Conservation (phyloP, 2,113 vertebrate species). For the Larimichthys crocea region DNA sequence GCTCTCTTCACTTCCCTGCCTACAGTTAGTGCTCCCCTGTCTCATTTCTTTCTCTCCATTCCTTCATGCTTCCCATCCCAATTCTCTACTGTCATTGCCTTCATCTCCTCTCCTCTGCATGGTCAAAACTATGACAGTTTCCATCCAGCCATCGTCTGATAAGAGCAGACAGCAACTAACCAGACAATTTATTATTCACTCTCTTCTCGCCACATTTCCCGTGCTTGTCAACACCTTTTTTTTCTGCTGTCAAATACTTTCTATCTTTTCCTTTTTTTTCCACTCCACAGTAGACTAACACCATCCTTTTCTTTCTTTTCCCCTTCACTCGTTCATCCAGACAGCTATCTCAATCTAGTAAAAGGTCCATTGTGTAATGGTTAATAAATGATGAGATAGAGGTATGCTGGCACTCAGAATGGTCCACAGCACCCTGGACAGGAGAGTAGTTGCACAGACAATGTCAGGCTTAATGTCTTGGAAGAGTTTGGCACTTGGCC, state of each 20-base stretch:
- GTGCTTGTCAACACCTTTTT: conserved; percentile 58
- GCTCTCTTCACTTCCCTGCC: conserved; percentile 5
- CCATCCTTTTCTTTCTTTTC: conserved; percentile 5
- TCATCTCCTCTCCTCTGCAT: conserved; percentile 33
- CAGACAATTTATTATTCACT: conserved; percentile 69
- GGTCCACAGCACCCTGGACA: conserved; percentile 50
- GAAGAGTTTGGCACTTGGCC: conserved; percentile 44
- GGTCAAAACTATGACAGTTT: conserved; percentile 58
- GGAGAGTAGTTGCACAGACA: conserved; percentile 32
- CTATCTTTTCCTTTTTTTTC: conserved; percentile 15
- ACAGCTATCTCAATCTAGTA: conserved; percentile 45
- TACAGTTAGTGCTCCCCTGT: conserved; percentile 33
- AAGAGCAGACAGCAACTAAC: conserved; percentile 57
- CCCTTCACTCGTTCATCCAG: conserved; percentile 41
- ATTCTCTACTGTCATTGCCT: conserved; percentile 11
- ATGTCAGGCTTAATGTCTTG: conserved; percentile 59
- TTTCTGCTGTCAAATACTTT: conserved; percentile 44
- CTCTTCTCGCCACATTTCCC: conserved; percentile 41
- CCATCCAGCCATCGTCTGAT: conserved; percentile 54
- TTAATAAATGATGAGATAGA: conserved; percentile 71
- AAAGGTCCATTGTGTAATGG: conserved; percentile 69
- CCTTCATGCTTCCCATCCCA: neutral
- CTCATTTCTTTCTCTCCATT: conserved; percentile 30
- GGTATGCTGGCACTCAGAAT: conserved; percentile 39
- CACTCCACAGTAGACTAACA: conserved; percentile 18